Evolutionary conservation across 2,113 vertebrate species (phyloP).

Genomic region (Chionomys nivalis): DNA sequence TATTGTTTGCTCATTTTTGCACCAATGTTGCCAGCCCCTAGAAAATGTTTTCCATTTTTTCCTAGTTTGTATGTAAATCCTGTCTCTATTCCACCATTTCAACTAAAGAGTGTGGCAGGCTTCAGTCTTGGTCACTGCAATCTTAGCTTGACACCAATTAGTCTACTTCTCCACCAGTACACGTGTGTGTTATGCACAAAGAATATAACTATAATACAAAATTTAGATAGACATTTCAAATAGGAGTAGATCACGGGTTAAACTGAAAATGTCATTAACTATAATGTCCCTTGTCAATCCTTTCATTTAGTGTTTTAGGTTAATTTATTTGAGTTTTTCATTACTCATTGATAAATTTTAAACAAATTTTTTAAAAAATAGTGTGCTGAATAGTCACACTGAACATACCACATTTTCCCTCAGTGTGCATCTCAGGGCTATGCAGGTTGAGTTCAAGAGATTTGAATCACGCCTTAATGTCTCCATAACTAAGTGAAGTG

Average conservation of each 20-base stretch:
- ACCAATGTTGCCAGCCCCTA: constrained; percentile 47
- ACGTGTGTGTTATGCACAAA: background rate
- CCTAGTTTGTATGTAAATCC: constrained; percentile 66
- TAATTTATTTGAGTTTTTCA: constrained; percentile 21
- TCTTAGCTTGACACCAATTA: constrained; percentile 9
- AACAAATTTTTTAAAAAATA: background rate
- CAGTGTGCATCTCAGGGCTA: background rate
- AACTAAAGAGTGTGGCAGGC: background rate
- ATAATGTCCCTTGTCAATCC: background rate
- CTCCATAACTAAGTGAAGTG: too few relatives aligned
- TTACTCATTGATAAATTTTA: background rate
- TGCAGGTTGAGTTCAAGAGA: too few relatives aligned
- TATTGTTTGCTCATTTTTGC: constrained; percentile 50
- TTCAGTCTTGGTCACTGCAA: background rate
- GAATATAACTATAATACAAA: background rate
- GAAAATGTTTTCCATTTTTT: constrained; percentile 61
- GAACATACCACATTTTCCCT: background rate
- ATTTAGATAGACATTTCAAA: background rate
- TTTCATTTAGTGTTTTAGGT: background rate
- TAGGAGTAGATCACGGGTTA: background rate
- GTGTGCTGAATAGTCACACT: background rate
- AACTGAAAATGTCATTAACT: background rate
- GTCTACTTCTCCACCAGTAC: background rate
- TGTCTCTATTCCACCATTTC: constrained; percentile 67
- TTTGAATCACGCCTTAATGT: too few relatives aligned